Percentiles rank a stretch among this genome's conserved stretches.
Conservation (phyloP, 1,140 invertebrate genomes). For the Theocolax elegans region DNA sequence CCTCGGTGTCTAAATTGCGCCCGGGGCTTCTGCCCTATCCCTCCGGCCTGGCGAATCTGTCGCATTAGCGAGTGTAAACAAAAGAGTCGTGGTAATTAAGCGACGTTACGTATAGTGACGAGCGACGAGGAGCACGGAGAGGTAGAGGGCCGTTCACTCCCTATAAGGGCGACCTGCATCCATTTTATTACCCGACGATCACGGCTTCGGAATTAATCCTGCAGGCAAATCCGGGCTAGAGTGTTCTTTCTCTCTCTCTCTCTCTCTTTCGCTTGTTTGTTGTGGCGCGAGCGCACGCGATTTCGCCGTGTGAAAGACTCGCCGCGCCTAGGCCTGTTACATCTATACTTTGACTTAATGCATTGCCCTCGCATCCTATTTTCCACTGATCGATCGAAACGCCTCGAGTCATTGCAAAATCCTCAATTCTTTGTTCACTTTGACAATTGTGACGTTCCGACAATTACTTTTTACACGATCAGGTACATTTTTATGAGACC, state of each 20-base stretch:
- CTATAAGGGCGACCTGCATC: conserved; percentile 42
- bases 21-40: conserved; percentile 36
- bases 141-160: conserved; percentile 35
- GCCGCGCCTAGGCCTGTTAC: conserved; percentile 7
- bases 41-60: conserved; percentile 19
- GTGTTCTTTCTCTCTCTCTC: neutral
- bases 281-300: neutral
- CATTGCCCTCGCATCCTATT: too few species aligned
- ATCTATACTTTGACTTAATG: neutral
- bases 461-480: too few species aligned
- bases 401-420: too few species aligned
- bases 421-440: too few species aligned
- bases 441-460: too few species aligned
- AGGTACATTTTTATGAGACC: too few species aligned
- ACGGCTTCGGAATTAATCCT: conserved; percentile 46
- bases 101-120: conserved; percentile 35
- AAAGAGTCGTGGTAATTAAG: conserved; percentile 52
- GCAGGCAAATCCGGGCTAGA: conserved; percentile 6
- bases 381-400: too few species aligned
- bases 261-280: neutral
- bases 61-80: conserved; percentile 45
- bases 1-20: conserved; percentile 42
- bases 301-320: neutral
- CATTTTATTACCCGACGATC: conserved; percentile 48
- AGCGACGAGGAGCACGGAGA: conserved; percentile 16